A percentile compares a stretch with the other conserved stretches of the same genome.
phyloP scores from a whole-genome alignment of 2,888 invertebrate genomes.

The Drosophila gaucha region DNA sequence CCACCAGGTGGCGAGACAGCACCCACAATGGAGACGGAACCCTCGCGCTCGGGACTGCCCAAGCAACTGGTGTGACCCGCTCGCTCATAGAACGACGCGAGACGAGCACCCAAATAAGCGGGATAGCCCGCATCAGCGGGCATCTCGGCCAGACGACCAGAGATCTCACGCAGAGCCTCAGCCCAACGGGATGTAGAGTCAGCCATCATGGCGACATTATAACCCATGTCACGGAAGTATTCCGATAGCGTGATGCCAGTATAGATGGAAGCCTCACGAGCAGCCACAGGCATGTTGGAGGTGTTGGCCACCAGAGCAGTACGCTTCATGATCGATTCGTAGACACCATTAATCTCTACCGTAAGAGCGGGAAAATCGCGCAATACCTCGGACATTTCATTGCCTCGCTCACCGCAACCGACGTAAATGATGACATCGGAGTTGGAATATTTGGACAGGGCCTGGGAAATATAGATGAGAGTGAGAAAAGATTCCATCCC shows the following conservation, averaged over 20 bases:
- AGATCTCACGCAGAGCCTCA: slow-evolving; percentile 99
- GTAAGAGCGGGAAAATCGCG: slow-evolving; percentile 99
- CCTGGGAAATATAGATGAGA: slow-evolving; percentile 85
- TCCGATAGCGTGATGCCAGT: slow-evolving; percentile 99
- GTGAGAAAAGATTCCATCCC: neutral
- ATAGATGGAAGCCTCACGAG: slow-evolving; percentile 99
- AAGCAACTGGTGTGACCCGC: slow-evolving; percentile 98
- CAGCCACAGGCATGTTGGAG: slow-evolving; percentile 99
- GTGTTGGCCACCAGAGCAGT: slow-evolving; percentile 99
- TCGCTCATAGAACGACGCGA: slow-evolving; percentile 99
- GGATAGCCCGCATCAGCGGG: slow-evolving; percentile 99
- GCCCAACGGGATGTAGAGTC: slow-evolving; percentile 99
- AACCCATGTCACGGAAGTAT: slow-evolving; percentile 99
- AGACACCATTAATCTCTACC: slow-evolving; percentile 97
- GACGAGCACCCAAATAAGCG: slow-evolving; percentile 98
- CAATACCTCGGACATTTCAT: slow-evolving; percentile 99
- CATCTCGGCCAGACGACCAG: slow-evolving; percentile 99
- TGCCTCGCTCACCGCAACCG: slow-evolving; percentile 99
- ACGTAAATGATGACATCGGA: slow-evolving; percentile 99
- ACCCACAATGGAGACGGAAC: slow-evolving; percentile 99
- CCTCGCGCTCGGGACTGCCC: slow-evolving; percentile 98
- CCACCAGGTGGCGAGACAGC: slow-evolving; percentile 99
- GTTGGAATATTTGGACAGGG: slow-evolving; percentile 99
- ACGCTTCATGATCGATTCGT: slow-evolving; percentile 99
- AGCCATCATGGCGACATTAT: slow-evolving; percentile 99